Evolutionary conservation across 2,113 vertebrate species (phyloP), one percentile per base, ranked within the genome.

Genomic region (Corvus cornix): DNA sequence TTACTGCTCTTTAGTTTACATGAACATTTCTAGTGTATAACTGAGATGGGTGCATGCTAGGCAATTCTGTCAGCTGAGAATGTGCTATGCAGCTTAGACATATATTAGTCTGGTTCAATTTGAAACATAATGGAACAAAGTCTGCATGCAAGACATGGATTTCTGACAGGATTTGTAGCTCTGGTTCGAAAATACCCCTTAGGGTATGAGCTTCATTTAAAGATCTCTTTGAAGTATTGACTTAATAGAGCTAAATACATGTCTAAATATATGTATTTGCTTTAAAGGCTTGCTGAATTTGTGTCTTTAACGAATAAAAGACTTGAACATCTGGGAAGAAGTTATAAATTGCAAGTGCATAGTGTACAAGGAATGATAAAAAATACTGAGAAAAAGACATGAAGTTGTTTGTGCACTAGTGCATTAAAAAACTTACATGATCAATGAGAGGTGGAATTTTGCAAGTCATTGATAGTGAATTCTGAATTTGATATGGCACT

Each of bases 211-310:
- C 20, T 86, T 86, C 68, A 56, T 93, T 90, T 92, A 90, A 90
- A 88, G 52, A 93, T 92, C 35, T 56, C 92, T 96, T 96, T 97
- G 95, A 96, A 95, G 75, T 90, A 86, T 64, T 90, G 51, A 83
- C 35, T 93, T 88, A 60, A 66, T 68, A 69, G 67, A 95, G 67
- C 55, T 90, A 91, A 95, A 93, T 74, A 59, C 16, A 18, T 70
- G 72, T 76, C 95, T 95, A 93, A 95, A 92, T 85, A 66, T 44
- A 89, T 39, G 59, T 83, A 77, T 88, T 77, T 84, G 16, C 62
- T 80, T 87, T 85, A 84, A 91, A 91, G 58, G 5, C 75, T 86
- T 80, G 35, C 15, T 69, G 88, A 87, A 97, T 91, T 83, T 90
- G 77, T 67, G 86, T 7, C 59, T 95, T 83, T 84, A 83, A 86